A percentile compares a stretch with the other conserved stretches of the same genome.
phyloP scores from a whole-genome alignment of 2,888 invertebrate genomes.

The Eubasilissa splendida region DNA sequence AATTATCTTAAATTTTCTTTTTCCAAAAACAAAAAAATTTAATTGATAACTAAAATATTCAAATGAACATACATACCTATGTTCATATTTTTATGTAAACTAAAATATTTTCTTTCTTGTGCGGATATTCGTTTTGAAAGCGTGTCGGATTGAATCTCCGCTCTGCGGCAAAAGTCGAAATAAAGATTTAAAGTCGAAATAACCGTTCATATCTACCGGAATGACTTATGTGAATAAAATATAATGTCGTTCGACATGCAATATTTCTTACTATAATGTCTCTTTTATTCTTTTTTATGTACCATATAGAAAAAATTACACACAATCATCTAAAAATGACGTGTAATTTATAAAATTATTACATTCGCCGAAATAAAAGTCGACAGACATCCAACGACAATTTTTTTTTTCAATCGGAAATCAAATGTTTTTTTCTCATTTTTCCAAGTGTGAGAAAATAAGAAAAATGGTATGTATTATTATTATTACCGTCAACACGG shows the following conservation, averaged over 20 bases:
- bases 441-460: constrained; percentile 4
- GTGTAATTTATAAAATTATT: background rate
- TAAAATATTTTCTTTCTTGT: too few relatives aligned
- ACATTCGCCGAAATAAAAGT: background rate
- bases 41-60: too few relatives aligned
- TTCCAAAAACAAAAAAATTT: too few relatives aligned
- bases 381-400: too few relatives aligned
- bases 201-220: background rate
- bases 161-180: constrained; percentile 10
- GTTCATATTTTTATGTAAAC: too few relatives aligned
- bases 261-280: constrained; percentile 6
- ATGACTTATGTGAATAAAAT: constrained; percentile 23
- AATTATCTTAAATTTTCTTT: too few relatives aligned
- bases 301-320: constrained; percentile 4
- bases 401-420: too few relatives aligned
- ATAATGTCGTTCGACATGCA: constrained; percentile 25
- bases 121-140: too few relatives aligned
- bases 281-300: background rate
- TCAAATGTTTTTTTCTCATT: background rate
- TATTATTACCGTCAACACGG: background rate
- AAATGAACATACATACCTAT: too few relatives aligned
- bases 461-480: background rate
- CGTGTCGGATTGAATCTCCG: background rate
- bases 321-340: constrained; percentile 12
- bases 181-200: constrained; percentile 13